These are phyloP conservation scores for Melanotaenia boesemani DNA, from an alignment of 2,797 vertebrate genomes.

Conservation along the genomic window DNA sequence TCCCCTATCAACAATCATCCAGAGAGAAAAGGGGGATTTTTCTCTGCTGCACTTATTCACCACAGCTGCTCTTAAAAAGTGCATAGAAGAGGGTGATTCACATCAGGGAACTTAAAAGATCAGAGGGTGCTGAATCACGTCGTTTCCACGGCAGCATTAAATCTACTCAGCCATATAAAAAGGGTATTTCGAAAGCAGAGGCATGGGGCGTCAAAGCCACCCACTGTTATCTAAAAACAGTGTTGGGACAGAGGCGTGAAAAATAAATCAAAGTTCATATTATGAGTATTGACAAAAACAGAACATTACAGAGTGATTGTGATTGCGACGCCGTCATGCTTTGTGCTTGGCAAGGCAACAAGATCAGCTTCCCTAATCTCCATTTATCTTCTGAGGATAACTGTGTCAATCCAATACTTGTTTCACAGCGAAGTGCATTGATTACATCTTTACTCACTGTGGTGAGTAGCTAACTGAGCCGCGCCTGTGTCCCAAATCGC, in stretches of 20 bases:
- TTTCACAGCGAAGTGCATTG: constrained; percentile 69
- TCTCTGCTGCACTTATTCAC: constrained; percentile 59
- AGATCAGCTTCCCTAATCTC: constrained; percentile 66
- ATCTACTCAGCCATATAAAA: constrained; percentile 69
- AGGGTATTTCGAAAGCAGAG: constrained; percentile 64
- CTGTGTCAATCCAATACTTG: constrained; percentile 79
- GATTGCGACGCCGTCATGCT: constrained; percentile 51
- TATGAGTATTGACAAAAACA: constrained; percentile 72
- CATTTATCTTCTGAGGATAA: constrained; percentile 71
- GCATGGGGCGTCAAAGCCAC: constrained; percentile 65
- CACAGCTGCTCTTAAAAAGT: constrained; percentile 65
- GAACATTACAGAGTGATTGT: constrained; percentile 52
- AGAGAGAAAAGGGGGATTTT: constrained; percentile 43
- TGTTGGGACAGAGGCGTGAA: constrained; percentile 68
- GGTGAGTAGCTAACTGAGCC: constrained; percentile 69
- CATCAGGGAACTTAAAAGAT: constrained; percentile 70
- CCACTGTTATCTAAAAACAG: constrained; percentile 73
- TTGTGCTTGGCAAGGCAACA: constrained; percentile 25
- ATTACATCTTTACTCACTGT: constrained; percentile 75
- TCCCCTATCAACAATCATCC: constrained; percentile 68
- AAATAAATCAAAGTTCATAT: constrained; percentile 73
- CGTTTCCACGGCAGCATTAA: constrained; percentile 63
- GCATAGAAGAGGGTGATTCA: constrained; percentile 69
- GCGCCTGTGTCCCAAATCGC: constrained; percentile 59
- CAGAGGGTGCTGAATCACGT: constrained; percentile 71